These are phyloP conservation scores for Serranus cabrilla DNA, from an alignment of 2,797 vertebrate species.

Conservation along the genomic window DNA sequence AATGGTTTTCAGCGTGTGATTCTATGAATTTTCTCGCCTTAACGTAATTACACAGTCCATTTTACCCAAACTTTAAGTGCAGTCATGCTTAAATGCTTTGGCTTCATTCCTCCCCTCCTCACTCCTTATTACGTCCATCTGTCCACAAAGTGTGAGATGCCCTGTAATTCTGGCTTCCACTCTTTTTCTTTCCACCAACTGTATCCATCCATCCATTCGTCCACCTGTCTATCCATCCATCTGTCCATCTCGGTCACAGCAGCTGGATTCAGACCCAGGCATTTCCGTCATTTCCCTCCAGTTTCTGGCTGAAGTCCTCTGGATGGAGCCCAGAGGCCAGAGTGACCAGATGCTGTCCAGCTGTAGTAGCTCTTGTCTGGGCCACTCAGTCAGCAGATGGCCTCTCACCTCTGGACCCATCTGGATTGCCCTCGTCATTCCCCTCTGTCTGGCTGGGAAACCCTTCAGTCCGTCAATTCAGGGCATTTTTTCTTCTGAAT, in stretches of 20 bases:
- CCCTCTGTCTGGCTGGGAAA: conserved; percentile 5
- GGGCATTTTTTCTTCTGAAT: not conserved
- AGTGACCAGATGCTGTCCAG: conserved; percentile 53
- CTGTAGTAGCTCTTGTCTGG: conserved; percentile 39
- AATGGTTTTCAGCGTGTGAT: no score
- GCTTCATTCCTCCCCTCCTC: not conserved
- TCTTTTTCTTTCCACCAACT: not conserved
- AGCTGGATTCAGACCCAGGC: conserved; percentile 18
- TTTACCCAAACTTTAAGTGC: not conserved
- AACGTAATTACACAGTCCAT: no score
- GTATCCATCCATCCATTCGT: not conserved
- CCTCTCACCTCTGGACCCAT: conserved; percentile 46
- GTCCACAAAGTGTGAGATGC: not conserved
- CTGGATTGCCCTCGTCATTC: conserved; percentile 16
- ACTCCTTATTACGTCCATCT: not conserved
- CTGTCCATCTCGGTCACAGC: conserved; percentile 5
- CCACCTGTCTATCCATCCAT: not conserved
- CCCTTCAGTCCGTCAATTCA: not conserved
- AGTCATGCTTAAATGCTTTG: not conserved
- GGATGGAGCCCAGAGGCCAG: conserved; percentile 26
- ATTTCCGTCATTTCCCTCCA: conserved; percentile 15
- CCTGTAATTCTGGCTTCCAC: not conserved
- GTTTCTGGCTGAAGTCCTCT: conserved; percentile 38
- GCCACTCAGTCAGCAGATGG: conserved; percentile 49
- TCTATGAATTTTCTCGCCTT: no score